Conservation (phyloP, 1,140 invertebrate genomes). For the Aporrectodea caliginosa region DNA sequence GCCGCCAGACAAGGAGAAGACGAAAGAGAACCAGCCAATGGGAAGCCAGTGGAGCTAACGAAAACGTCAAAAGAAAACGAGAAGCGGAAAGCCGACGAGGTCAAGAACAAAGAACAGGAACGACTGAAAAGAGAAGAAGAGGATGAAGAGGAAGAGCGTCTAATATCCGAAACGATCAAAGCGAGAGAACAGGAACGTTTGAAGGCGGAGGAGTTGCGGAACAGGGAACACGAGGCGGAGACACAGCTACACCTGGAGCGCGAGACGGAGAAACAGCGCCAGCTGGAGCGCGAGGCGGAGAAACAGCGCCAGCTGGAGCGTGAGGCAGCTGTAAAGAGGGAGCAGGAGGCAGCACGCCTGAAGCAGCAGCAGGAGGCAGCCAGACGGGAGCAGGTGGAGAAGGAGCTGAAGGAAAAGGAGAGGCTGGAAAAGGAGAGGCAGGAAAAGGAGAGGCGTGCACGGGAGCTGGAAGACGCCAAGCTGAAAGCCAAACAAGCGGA, state of each 20-base stretch:
- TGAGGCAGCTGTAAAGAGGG: neutral
- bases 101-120: constrained; percentile 33
- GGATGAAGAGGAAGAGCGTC: constrained; percentile 39
- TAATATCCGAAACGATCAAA: no score
- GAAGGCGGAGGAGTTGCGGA: constrained; percentile 6
- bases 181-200: constrained; percentile 23
- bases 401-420: neutral
- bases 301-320: neutral
- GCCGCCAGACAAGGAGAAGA: no score
- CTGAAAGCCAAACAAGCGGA: constrained; percentile 25
- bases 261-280: constrained; percentile 12
- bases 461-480: neutral
- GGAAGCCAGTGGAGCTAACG: no score
- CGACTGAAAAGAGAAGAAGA: constrained; percentile 56
- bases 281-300: constrained; percentile 12
- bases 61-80: no score
- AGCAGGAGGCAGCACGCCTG: neutral
- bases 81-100: constrained; percentile 37
- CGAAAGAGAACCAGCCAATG: no score
- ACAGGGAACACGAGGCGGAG: constrained; percentile 12
- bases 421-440: neutral
- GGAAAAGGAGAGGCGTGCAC: constrained; percentile 2
- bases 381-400: neutral
- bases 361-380: neutral
- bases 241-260: constrained; percentile 16